A percentile compares a stretch with the other conserved stretches of the same genome.
These are phyloP conservation scores for Acrossocheilus wenchowensis DNA, from an alignment of 2,797 vertebrate genomes.

Conservation along the genomic window DNA sequence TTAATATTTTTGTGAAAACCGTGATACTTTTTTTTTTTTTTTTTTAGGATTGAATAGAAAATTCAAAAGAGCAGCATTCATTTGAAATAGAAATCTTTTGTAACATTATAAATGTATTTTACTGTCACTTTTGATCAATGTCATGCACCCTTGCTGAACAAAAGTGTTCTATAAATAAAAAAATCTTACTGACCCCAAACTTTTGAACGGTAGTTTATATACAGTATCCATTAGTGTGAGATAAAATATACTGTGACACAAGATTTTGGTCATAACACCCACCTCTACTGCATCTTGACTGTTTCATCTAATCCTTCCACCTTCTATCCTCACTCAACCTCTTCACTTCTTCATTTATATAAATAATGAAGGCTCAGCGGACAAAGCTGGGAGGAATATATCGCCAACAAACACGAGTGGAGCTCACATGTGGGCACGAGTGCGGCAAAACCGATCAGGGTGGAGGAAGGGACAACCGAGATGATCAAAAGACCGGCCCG, in stretches of 20 bases:
- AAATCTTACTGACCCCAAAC: neutral
- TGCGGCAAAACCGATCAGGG: conserved; percentile 59
- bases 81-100: neutral
- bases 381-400: conserved; percentile 65
- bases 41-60: neutral
- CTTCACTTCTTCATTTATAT: conserved; percentile 62
- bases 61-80: neutral
- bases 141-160: neutral
- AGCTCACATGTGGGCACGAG: conserved; percentile 47
- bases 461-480: conserved; percentile 55
- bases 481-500: conserved; percentile 64
- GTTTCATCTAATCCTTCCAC: conserved; percentile 40
- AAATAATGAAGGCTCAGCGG: conserved; percentile 70
- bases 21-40: neutral
- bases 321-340: conserved; percentile 50
- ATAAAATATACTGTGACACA: neutral
- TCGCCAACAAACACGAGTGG: conserved; percentile 61
- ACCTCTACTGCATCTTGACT: conserved; percentile 1
- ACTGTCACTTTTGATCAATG: neutral
- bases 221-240: neutral
- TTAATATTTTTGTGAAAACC: neutral
- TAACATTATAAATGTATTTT: neutral
- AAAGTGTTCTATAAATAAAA: neutral
- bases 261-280: conserved; percentile 1
- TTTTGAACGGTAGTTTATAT: neutral